Evolutionary conservation across 2,797 vertebrate genomes (phyloP), one percentile per base, ranked within the genome.

Genomic region (Phataginus tetradactyla): DNA sequence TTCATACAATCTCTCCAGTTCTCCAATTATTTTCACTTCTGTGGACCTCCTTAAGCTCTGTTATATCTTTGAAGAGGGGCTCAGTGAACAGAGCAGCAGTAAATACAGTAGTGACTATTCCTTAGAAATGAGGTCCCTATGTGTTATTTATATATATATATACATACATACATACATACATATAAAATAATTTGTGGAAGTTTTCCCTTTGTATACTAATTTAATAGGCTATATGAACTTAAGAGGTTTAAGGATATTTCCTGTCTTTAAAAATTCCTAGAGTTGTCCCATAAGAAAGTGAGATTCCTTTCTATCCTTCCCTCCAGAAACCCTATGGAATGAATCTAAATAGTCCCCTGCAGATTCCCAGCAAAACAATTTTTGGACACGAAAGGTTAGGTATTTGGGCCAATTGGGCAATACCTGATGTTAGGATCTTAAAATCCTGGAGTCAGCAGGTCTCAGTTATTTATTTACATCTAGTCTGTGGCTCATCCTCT

Each of bases 251-350:
- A 45, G 45, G 34, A 66, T 68, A 83, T 45, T 90, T 86, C 18
- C 49, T 80, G 3, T 85, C 64, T 80, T 69, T n/a, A 84, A 72
- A 71, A 87, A 86, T 78, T 96, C n/a, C 29, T 53, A 34, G 13
- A 92, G 7, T 59, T 90, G 84, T 32, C 84, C 49, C 72, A 68
- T n/a, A 88, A 61, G 39, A 93, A 81, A 80, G 17, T 61, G 34
- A 87, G 59, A 66, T 7, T 72, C 25, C 29, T 63, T 86, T 83
- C 7, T 63, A 77, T 34, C 8, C 72, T 89, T 84, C 59, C 68
- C 69, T 90, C 37, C 57, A 94, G 45, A 91, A 89, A 86, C 53
- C 64, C 12, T 25, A 34, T 68, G 14, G 91, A 88, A 83, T 81
- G 18, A 95, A 53, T 93, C 29, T 77, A 78, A 80, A 61, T 39